phyloP scores from a whole-genome alignment of 2,113 vertebrate genomes.

The Laticauda colubrina region DNA sequence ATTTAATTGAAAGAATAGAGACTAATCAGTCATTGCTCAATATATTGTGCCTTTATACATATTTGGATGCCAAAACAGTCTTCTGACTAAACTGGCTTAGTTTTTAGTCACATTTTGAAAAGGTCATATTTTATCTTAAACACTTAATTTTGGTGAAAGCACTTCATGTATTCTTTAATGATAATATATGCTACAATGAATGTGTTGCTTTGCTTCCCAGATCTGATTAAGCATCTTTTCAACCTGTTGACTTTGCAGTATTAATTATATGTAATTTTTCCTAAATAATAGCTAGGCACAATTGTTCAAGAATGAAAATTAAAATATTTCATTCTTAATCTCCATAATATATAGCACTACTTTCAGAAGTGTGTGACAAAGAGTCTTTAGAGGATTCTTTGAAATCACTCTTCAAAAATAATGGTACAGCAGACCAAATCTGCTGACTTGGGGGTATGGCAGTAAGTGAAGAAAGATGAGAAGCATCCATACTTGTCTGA shows the following conservation, averaged over 20 bases:
- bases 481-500: neutral
- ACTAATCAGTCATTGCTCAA: neutral
- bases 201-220: neutral
- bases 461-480: neutral
- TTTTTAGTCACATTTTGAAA: neutral
- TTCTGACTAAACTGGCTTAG: neutral
- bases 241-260: neutral
- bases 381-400: neutral
- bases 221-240: neutral
- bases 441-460: neutral
- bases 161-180: neutral
- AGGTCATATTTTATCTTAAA: neutral
- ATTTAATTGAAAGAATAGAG: neutral
- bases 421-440: slow-evolving; percentile 1
- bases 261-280: neutral
- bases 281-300: neutral
- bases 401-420: neutral
- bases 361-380: neutral
- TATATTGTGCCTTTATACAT: neutral
- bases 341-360: neutral
- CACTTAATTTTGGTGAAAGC: neutral
- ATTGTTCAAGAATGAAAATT: neutral
- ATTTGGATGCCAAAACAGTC: neutral
- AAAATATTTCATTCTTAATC: neutral
- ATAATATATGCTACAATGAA: neutral